Conservation (phyloP, 2,797 vertebrate species). For the Ciconia nigra region DNA sequence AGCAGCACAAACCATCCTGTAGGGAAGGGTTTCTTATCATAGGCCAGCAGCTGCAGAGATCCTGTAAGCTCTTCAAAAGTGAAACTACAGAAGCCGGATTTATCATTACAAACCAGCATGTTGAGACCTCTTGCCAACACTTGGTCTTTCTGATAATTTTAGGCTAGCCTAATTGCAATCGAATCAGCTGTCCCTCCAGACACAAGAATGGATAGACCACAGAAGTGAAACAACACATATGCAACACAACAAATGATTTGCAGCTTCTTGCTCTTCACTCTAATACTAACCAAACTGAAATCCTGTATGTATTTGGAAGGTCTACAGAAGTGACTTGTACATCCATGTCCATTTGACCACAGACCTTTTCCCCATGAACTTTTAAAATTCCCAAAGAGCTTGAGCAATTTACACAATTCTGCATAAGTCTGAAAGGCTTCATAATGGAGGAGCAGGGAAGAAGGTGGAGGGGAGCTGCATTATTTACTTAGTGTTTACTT, state of each 20-base stretch:
- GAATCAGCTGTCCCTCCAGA: not conserved
- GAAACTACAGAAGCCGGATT: not conserved
- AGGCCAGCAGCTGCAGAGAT: slow-evolving; percentile 36
- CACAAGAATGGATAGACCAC: not conserved
- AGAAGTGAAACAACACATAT: not conserved
- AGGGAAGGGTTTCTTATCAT: not conserved
- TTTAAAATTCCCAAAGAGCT: not conserved
- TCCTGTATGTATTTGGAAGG: not conserved
- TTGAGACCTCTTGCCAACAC: not conserved
- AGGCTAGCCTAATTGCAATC: not conserved
- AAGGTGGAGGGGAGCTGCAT: not conserved
- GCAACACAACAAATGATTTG: not conserved
- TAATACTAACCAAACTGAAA: not conserved
- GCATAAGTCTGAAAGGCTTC: not conserved
- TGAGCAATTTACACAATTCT: not conserved
- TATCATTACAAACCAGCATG: slow-evolving; percentile 43
- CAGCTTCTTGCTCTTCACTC: not conserved
- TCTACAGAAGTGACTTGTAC: not conserved
- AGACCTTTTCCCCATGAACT: not conserved
- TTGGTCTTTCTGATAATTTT: slow-evolving; percentile 22
- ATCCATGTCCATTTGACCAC: not conserved
- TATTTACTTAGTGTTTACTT: not conserved
- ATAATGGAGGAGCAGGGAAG: not conserved
- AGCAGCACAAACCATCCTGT: not conserved
- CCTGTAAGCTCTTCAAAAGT: not conserved